These are phyloP conservation scores for Chrysolina americana DNA, from an alignment of 2,888 invertebrate genomes.

Conservation along the genomic window DNA sequence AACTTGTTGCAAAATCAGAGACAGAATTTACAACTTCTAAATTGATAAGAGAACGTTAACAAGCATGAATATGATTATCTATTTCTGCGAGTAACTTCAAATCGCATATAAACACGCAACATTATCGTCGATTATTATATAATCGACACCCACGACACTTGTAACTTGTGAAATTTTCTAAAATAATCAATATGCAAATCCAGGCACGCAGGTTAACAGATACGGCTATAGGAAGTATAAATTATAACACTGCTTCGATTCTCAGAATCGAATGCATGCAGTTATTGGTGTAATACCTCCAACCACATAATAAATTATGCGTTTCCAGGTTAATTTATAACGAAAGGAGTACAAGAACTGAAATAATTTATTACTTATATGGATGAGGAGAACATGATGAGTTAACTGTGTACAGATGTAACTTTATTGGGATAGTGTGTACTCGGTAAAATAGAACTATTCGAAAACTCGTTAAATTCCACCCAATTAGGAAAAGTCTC, in stretches of 20 bases:
- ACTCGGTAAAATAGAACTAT: too few species aligned
- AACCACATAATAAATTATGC: conserved; percentile 2
- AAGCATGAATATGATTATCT: conserved; percentile 9
- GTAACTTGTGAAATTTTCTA: conserved; percentile 42
- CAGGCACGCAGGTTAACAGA: conserved; percentile 37
- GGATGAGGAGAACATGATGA: not conserved
- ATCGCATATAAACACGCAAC: conserved; percentile 22
- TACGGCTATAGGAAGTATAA: conserved; percentile 43
- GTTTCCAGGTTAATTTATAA: conserved; percentile 8
- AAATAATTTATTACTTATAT: not conserved
- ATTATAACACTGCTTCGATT: conserved; percentile 40
- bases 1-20: not conserved
- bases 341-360: conserved; percentile 4
- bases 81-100: conserved; percentile 2
- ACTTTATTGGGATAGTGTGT: not conserved
- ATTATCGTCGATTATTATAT: conserved; percentile 39
- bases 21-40: conserved; percentile 4
- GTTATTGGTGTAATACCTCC: conserved; percentile 21
- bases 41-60: conserved; percentile 21
- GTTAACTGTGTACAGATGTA: not conserved
- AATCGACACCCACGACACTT: conserved; percentile 47
- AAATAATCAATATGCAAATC: conserved; percentile 45
- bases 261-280: conserved; percentile 31
- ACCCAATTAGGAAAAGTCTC: too few species aligned
- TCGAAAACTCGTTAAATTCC: too few species aligned